Base-by-base conservation (phyloP, 2,113 vertebrate genomes). In the Ancistrus triradiatus region DNA sequence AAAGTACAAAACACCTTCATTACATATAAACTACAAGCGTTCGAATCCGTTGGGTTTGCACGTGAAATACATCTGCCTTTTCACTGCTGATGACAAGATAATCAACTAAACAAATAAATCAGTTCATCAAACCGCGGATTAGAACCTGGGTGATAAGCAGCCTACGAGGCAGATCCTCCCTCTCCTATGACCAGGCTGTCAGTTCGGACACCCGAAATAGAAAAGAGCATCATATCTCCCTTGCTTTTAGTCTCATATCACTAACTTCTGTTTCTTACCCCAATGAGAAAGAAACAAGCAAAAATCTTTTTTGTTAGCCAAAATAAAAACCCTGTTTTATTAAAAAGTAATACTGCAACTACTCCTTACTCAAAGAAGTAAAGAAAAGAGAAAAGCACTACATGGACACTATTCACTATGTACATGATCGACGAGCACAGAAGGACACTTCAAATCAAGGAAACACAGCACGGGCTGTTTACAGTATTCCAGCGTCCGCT, bases 401-500 rank as follows among this genome's bases (percentile, higher is more conserved):
- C 51, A 47, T 73, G 69, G 74, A 82, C 73, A 80, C 69, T 68
- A 78, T 84, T 83, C 80, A 79, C 78, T 85, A 89, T 87, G 70
- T 87, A 89, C 85, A 84, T 80, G 18, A 85, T 83, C 75, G 84
- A 75, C 75, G 79, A 83, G 83, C 81, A 78, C 55, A 79, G 81
- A 89, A 89, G 88, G 86, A 87, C 88, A 89, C 88, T 89, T 89
- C 77, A 80, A 84, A 81, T 76, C 47, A 86, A 85, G 72, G 79
- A 78, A 76, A 82, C 64, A 61, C 82, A 81, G 80, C 81, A 83
- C 77, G 81, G 83, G 81, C 77, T 61, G 77, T 77, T 74, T 60
- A 74, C 72, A 79, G 80, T 80, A 82, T 86, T 78, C 74, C 83
- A 83, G 81, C 77, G 69, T 74, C 56, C 74, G 79, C 78, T 81